Evolutionary conservation across 1,140 invertebrate species (phyloP), one percentile per base, ranked within the genome.

Genomic region (Euura lappo): DNA sequence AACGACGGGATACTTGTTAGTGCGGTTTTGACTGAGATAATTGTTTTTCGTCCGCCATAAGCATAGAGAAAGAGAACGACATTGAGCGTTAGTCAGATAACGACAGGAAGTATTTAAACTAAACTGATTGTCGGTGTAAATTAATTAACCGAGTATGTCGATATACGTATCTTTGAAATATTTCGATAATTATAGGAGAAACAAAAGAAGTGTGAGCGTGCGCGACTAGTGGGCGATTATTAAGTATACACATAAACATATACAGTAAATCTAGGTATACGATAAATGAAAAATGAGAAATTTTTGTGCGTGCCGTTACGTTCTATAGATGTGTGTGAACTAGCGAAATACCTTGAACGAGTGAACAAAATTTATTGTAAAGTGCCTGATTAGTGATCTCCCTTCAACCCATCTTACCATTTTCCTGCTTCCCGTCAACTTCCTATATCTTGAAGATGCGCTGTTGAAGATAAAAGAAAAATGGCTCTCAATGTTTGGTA

Each of bases 321-420:
- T 60, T 60, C 51, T 60, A 60, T n/a, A 60, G 28, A 28, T 28
- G 28, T 28, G 51, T 60, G 51, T 60, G 51, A 6, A 60, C 51
- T 60, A 6, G 3, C 51, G 13, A 60, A 6, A 60, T 28, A 28
- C 28, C 51, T 60, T 45, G 64, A 75, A 76, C 73, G 74, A 74
- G 77, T 77, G 78, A 80, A 81, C 80, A 81, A 82, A 80, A 85
- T 11, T 3, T 83, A n/a, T 45, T 84, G 81, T 82, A 79, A 87
- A 87, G 86, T 87, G 86, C 86, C 85, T 87, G 83, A 85, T 86
- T 86, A 85, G 83, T 83, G 80, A 85, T 3, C 8, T 11, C 66
- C 74, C 78, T 77, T 76, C 72, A 77, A 73, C 71, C 76, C 78
- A 79, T 77, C 28, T 28, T 28, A 28, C 28, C 28, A 28, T 28